Evolutionary conservation across 2,797 vertebrate genomes (phyloP).

Genomic region (Ibycter americanus): DNA sequence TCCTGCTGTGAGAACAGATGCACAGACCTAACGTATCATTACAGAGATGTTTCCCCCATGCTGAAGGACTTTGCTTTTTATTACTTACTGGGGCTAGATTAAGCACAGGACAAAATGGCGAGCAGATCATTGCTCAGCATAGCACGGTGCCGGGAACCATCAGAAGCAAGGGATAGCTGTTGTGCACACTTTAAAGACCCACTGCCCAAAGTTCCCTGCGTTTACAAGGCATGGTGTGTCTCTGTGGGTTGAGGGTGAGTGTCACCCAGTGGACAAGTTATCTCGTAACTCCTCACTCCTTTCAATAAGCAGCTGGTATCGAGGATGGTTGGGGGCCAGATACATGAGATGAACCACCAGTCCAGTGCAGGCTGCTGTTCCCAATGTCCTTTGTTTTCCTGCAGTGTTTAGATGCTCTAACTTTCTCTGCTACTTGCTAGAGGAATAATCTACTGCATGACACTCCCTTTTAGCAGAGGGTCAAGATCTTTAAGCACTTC

Average conservation of each 20-base stretch:
- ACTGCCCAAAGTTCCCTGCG: not conserved
- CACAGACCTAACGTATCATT: conserved; percentile 59
- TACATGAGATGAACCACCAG: not conserved
- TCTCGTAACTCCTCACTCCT: not conserved
- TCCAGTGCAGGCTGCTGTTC: not conserved
- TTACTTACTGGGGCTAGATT: conserved; percentile 66
- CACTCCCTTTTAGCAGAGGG: not conserved
- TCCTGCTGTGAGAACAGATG: conserved; percentile 70
- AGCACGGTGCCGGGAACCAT: not conserved
- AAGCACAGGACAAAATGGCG: conserved; percentile 64
- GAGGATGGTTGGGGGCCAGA: not conserved
- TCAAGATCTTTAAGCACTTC: not conserved
- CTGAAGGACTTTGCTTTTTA: conserved; percentile 70
- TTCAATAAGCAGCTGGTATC: not conserved
- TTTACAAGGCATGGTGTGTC: not conserved
- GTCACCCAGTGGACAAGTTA: conserved; percentile 2
- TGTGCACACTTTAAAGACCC: not conserved
- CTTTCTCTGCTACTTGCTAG: not conserved
- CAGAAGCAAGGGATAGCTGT: not conserved
- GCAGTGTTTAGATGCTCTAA: not conserved
- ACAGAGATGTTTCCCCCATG: conserved; percentile 67
- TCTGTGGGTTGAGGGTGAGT: not conserved
- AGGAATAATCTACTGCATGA: not conserved
- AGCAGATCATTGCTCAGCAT: conserved; percentile 31
- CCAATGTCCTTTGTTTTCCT: not conserved